Evolutionary conservation across 1,140 invertebrate genomes (phyloP).

Genomic region (Drosophila miranda): DNA sequence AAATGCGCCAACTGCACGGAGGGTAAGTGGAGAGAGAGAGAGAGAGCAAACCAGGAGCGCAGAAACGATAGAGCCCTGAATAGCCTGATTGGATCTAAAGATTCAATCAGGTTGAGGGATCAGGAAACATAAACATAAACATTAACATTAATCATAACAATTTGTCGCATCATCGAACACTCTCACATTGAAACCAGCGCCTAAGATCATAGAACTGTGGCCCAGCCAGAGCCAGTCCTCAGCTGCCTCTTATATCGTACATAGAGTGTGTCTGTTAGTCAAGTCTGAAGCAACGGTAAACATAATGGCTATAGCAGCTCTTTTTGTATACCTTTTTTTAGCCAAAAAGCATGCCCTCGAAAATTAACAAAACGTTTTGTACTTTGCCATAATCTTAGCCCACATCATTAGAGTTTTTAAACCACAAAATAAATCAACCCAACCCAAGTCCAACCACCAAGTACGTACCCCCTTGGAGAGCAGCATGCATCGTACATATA

Average conservation of each 20-base stretch:
- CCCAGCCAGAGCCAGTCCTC: conserved; percentile 38
- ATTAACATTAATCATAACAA: conserved; percentile 63
- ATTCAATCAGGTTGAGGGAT: not conserved
- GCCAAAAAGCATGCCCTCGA: conserved; percentile 51
- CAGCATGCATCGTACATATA: conserved; percentile 46
- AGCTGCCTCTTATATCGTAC: conserved; percentile 52
- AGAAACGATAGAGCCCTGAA: not conserved
- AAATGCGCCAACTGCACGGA: conserved; percentile 74
- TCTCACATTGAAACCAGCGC: conserved; percentile 55
- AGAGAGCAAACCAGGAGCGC: not conserved
- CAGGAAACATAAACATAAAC: conserved; percentile 33
- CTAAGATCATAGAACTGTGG: conserved; percentile 56
- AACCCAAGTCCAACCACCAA: conserved; percentile 28
- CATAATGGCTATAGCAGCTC: conserved; percentile 51
- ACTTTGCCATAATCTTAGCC: conserved; percentile 15
- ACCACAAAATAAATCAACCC: conserved; percentile 12
- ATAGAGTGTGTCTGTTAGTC: conserved; percentile 51
- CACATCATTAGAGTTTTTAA: conserved; percentile 29
- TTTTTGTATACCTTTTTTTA: conserved; percentile 58
- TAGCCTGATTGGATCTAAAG: not conserved
- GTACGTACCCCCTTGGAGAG: conserved; percentile 37
- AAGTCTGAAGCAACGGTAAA: conserved; percentile 65
- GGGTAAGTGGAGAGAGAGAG: conserved; percentile 52
- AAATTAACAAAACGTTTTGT: conserved; percentile 33
- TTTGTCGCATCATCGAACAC: conserved; percentile 63